Base-by-base conservation (phyloP, 2,113 vertebrate species). In the Xenotilapia leptura region DNA sequence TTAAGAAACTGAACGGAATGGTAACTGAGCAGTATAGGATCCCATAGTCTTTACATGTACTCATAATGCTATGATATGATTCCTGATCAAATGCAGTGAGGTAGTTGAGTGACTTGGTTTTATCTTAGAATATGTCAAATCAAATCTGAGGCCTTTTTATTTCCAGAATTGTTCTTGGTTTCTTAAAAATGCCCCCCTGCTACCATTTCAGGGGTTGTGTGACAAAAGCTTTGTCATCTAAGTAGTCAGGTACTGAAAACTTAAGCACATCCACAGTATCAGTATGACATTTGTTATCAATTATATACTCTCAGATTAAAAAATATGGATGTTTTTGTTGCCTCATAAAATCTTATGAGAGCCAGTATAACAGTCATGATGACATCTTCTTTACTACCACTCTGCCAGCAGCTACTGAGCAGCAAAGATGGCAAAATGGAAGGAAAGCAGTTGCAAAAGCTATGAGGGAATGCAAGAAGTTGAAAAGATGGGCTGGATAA, bases 261-360 rank as follows among this genome's bases (percentile, higher is more conserved):
- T 10, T 17, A 40, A 65, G 56, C 68, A 85, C 21, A 77, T 51
- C 45, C 73, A 51, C 15, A 33, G 26, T 51, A 33, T 51, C 73
- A 51, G 17, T 77, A 13, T 77, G 26, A 51, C 49, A 15, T 58
- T 84, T 86, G 15, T 51, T 17, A 84, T 86, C 49, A 88, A 94
- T 92, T 87, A 86, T 56, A 65, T 51, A 75, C 79, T 58, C 83
- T 56, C 81, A 56, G 36, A 55, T 84, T 84, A 70, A 55, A 93
- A 51, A 86, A 62, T 90, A 77, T 91, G 89, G 82, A 88, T 88
- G 82, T 85, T 93, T 92, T 93, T 90, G 86, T 94, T 87, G 86
- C 87, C 23, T 84, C 82, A 83, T 95, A 92, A 96, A 95, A 91
- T 87, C 81, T 93, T 84, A 93, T 17, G 58, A 90, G 84, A 85